Evolutionary conservation across 2,797 vertebrate species (phyloP), one percentile per base, ranked within the genome.

Genomic region (Petrocephalus schoutedeni): DNA sequence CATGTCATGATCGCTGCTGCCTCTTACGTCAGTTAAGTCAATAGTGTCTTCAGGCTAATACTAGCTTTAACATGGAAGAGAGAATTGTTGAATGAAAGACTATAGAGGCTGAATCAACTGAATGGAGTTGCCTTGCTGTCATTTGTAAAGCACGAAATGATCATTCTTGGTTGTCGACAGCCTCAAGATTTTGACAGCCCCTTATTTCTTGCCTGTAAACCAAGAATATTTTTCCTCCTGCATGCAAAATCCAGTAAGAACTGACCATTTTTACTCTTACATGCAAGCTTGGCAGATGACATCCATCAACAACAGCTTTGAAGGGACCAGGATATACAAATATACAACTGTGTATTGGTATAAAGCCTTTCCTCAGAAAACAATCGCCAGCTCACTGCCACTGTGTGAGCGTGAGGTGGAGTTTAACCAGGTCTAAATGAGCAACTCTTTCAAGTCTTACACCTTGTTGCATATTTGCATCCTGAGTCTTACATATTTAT

Each of bases 381-480:
- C n/a, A 28, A 82, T 19, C 54, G 61, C 36, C 19, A 32, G 41
- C 58, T 45, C 71, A 45, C 16, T n/a, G 16, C 36, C 32, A 49
- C 36, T 0, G 12, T 49, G 54, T 28, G 23, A 51, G 9, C 32
- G 64, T 71, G 23, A 51, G 10, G 77, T 4, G 54, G 64, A 28
- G 92, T 92, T 89, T 92, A 92, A 94, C 92, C 92, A 95, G 94
- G 93, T 93, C 94, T 93, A 82, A 80, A 57, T 3, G 1, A 87
- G 74, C 92, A 95, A 91, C 92, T 93, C 90, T 93, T 93, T 77
- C 41, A 93, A 93, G 93, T 83, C 45, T 83, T 83, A 83, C 21
- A 16, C 53, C n/a, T n/a, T 58, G 54, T 21, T 87, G 87, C 83
- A 74, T 41, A 88, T 74, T 57, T 67, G 87, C 87, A 74, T 71